A percentile compares a stretch with the other conserved stretches of the same genome.
These are phyloP conservation scores for human (Homo sapiens) DNA, from an alignment of 2,113 vertebrate species.

Conservation along the genomic window DNA sequence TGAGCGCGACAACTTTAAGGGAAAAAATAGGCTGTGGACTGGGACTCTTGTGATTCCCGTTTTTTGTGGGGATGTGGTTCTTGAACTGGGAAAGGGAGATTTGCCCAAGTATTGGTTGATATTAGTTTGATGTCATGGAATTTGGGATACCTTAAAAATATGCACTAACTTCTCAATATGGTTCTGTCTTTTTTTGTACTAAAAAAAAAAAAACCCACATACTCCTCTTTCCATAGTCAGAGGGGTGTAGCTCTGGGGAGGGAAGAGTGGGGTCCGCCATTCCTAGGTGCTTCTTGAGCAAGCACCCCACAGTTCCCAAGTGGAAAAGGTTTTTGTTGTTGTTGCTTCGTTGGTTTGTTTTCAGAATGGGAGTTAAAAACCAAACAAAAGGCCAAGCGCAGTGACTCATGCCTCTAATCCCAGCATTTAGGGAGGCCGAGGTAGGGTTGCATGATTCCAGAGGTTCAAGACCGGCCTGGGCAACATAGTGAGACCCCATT, in stretches of 20 bases:
- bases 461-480: too few relatives aligned
- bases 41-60: background rate
- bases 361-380: background rate
- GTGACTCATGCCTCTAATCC: too few relatives aligned
- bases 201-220: too few relatives aligned
- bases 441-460: too few relatives aligned
- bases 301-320: accelerated
- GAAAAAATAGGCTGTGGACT: background rate
- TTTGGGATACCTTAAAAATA: background rate
- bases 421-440: too few relatives aligned
- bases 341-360: background rate
- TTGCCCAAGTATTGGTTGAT: background rate
- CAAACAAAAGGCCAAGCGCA: too few relatives aligned
- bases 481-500: too few relatives aligned
- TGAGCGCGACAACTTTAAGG: background rate
- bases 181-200: background rate
- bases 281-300: background rate
- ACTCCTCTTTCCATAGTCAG: background rate
- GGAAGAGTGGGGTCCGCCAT: background rate
- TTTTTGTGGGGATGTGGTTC: background rate
- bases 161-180: background rate
- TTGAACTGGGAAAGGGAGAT: background rate
- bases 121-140: background rate
- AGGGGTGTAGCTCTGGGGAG: background rate
- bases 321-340: background rate